Percentiles rank a stretch among this genome's conserved stretches.
Conservation (phyloP, 2,113 vertebrate species). For the Paracanthobrama guichenoti region DNA sequence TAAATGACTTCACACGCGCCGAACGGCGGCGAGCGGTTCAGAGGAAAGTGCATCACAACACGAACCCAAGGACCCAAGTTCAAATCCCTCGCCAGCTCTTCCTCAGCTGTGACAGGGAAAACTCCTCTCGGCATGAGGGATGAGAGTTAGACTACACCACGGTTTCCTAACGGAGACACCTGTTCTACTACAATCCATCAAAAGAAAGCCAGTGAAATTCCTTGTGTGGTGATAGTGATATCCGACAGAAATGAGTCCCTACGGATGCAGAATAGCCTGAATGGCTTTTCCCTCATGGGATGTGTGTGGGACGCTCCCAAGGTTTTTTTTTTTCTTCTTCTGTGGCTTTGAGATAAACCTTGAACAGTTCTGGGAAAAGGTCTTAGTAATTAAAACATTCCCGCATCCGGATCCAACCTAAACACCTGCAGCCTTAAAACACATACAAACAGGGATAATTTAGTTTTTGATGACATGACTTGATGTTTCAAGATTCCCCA, state of each 20-base stretch:
- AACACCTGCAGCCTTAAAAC: slow-evolving; percentile 3
- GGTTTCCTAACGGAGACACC: not conserved
- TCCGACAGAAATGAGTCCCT: not conserved
- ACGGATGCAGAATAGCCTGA: not conserved
- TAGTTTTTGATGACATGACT: no score
- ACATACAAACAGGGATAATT: not conserved
- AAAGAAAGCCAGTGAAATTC: not conserved
- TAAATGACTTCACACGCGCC: slow-evolving; percentile 9
- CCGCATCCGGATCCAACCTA: not conserved
- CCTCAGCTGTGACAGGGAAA: not conserved
- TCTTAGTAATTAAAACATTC: not conserved
- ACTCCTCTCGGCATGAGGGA: not conserved
- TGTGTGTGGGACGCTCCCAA: not conserved
- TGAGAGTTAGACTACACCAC: not conserved
- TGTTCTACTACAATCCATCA: not conserved
- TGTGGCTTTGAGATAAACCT: not conserved
- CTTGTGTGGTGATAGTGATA: not conserved
- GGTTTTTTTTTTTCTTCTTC: not conserved
- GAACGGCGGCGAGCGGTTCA: not conserved
- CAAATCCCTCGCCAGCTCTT: not conserved
- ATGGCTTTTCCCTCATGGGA: not conserved
- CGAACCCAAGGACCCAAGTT: not conserved
- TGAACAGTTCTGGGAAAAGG: not conserved
- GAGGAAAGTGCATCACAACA: not conserved
- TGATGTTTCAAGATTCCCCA: not conserved